Conservation (phyloP, 2,113 vertebrate genomes). For the Dasyornis broadbenti region DNA sequence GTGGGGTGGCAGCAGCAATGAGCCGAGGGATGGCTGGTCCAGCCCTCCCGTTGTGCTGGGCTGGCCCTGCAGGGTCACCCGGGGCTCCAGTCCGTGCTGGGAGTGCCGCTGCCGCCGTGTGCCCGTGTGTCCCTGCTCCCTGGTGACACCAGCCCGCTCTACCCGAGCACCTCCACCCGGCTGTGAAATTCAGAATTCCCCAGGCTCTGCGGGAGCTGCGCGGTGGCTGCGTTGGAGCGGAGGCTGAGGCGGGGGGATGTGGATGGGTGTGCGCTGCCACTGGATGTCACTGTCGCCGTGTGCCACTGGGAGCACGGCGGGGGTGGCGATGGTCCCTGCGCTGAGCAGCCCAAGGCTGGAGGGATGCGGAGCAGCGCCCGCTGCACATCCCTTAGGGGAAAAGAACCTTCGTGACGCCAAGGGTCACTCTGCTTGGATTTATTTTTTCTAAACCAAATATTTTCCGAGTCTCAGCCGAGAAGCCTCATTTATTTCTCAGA, state of each 20-base stretch:
- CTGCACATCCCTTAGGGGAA: not conserved
- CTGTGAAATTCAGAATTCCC: not conserved
- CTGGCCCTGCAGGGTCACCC: fast-evolving
- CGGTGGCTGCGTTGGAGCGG: fast-evolving
- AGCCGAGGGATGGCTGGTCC: not conserved
- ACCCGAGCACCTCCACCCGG: not conserved
- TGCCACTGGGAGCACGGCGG: not conserved
- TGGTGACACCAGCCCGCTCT: fast-evolving
- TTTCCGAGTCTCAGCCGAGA: not conserved
- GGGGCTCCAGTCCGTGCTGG: not conserved
- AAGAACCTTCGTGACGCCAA: fast-evolving
- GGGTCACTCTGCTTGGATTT: not conserved
- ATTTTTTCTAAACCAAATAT: fast-evolving
- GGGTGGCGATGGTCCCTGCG: not conserved
- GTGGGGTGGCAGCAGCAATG: not conserved
- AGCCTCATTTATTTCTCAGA: not conserved
- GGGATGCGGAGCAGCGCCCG: not conserved
- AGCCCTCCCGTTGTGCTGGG: fast-evolving
- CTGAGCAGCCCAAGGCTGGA: fast-evolving
- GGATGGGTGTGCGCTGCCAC: not conserved
- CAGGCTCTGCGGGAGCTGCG: fast-evolving
- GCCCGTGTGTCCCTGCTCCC: fast-evolving
- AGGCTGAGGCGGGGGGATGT: fast-evolving
- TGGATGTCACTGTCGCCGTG: constrained; percentile 51
- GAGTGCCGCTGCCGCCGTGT: not conserved